A percentile compares a stretch with the other conserved stretches of the same genome.
phyloP scores from a whole-genome alignment of 2,888 invertebrate genomes.

The Limnephilus rhombicus region DNA sequence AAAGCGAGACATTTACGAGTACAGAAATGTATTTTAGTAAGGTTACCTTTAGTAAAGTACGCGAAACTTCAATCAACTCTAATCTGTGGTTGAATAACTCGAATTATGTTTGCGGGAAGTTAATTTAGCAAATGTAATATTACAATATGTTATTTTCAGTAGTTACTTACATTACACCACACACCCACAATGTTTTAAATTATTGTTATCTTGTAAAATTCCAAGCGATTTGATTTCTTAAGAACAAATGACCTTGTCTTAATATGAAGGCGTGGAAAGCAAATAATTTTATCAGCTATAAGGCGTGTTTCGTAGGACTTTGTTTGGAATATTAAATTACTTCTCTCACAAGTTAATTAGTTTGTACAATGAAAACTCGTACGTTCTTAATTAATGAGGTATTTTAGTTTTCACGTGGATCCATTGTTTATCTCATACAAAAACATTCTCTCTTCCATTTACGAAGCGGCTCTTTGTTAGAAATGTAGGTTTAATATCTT shows the following conservation, averaged over 20 bases:
- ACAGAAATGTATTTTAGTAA: background rate
- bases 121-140: background rate
- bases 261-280: background rate
- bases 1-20: background rate
- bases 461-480: background rate
- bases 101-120: background rate
- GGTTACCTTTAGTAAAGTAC: background rate
- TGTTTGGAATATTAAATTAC: slow-evolving; percentile 11
- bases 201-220: background rate
- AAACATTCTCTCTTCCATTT: background rate
- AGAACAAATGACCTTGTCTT: background rate
- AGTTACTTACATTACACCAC: background rate
- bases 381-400: background rate
- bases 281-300: background rate
- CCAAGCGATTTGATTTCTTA: background rate
- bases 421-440: background rate
- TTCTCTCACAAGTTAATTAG: slow-evolving; percentile 15
- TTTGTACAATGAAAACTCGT: background rate
- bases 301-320: background rate
- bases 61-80: background rate
- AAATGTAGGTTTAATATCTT: background rate
- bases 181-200: background rate
- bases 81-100: background rate
- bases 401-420: background rate
- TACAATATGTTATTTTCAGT: background rate